Percentiles rank a stretch among this genome's conserved stretches.
Conservation (phyloP, 2,888 invertebrate genomes). For the Rhabditoides inermis region DNA sequence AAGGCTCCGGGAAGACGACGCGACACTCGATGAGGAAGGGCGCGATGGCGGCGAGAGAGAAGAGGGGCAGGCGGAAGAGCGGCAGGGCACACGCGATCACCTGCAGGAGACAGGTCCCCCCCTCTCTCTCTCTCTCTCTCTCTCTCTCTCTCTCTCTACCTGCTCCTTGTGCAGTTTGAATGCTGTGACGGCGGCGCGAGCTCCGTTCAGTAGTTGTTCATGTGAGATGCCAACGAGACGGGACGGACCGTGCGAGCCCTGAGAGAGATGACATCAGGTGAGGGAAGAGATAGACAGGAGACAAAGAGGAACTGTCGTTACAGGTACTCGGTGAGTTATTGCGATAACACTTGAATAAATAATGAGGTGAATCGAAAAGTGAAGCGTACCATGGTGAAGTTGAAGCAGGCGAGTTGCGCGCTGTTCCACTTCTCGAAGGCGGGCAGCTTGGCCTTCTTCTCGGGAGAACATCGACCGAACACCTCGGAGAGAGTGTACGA, state of each 20-base stretch:
- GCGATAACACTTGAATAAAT: neutral
- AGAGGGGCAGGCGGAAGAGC: constrained; percentile 47
- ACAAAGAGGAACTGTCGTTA: neutral
- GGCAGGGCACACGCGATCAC: constrained; percentile 47
- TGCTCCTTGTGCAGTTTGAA: constrained; percentile 33
- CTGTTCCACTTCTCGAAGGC: constrained; percentile 39
- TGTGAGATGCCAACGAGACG: constrained; percentile 46
- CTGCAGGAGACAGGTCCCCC: constrained; percentile 20
- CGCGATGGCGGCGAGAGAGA: constrained; percentile 39
- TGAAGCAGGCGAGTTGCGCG: constrained; percentile 42
- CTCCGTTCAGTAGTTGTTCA: constrained; percentile 48
- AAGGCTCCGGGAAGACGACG: constrained; percentile 48
- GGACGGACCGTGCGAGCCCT: constrained; percentile 44
- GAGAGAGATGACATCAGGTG: no score
- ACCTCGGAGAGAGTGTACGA: constrained; percentile 46
- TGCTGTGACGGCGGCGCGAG: constrained; percentile 35
- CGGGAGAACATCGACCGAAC: constrained; percentile 33
- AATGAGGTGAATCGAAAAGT: neutral
- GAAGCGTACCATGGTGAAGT: constrained; percentile 37
- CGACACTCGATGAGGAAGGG: constrained; percentile 41
- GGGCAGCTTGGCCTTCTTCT: constrained; percentile 37
- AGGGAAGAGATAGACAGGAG: no score
- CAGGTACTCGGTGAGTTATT: neutral
- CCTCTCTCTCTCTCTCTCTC: constrained; percentile 10
- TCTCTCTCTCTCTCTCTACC: neutral